Percentiles rank a stretch among this genome's conserved stretches.
Evolutionary conservation across 2,888 invertebrate species (phyloP).

Genomic region (Hirtodrosophila trivittata): DNA sequence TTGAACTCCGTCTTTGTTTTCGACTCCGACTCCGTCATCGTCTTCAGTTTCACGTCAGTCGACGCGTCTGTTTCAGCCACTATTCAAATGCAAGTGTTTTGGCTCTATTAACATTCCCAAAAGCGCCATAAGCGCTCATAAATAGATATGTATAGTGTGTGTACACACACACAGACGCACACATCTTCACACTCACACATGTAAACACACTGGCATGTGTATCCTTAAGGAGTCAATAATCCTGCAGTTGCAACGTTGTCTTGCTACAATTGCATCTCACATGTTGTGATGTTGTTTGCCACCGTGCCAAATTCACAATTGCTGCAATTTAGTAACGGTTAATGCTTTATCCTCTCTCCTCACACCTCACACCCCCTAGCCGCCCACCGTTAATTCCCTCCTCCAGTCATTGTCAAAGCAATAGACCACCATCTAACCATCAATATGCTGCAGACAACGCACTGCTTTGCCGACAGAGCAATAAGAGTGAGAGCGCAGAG

Average conservation of each 20-base stretch:
- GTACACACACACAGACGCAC: neutral
- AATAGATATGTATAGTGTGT: neutral
- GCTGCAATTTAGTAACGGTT: conserved; percentile 45
- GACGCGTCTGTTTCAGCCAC: conserved; percentile 8
- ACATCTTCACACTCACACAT: neutral
- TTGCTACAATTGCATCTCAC: conserved; percentile 28
- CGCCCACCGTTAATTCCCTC: conserved; percentile 1
- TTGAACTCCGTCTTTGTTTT: too few species aligned
- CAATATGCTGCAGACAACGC: conserved; percentile 13
- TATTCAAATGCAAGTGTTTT: conserved; percentile 15
- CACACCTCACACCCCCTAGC: neutral
- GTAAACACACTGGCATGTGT: too few species aligned
- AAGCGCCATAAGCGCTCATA: neutral
- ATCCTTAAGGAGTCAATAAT: too few species aligned
- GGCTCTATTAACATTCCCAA: conserved; percentile 13
- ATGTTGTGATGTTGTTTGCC: conserved; percentile 33
- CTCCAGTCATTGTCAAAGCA: too few species aligned
- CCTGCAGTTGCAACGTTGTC: too few species aligned
- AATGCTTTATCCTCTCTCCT: neutral
- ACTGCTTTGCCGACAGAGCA: conserved; percentile 51
- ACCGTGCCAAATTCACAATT: conserved; percentile 45
- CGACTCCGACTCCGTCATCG: neutral
- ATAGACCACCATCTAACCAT: neutral
- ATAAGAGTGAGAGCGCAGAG: conserved; percentile 33
- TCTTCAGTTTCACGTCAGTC: neutral